A percentile compares a stretch with the other conserved stretches of the same genome.
These are phyloP conservation scores for Egretta garzetta DNA, from an alignment of 2,113 vertebrate genomes.

Conservation along the genomic window DNA sequence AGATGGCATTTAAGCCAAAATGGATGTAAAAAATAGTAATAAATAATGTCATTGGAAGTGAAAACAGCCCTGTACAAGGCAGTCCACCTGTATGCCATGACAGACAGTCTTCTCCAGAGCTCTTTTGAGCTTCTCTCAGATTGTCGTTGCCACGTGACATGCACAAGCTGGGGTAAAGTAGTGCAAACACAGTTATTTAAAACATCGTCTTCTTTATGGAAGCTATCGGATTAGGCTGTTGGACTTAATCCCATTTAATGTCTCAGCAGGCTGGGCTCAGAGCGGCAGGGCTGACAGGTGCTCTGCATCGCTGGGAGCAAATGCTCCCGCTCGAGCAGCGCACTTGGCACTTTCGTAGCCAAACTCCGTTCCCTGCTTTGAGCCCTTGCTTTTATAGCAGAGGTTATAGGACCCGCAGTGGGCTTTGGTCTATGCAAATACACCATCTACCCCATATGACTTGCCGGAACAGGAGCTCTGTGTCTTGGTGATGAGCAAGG, in stretches of 20 bases:
- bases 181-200: slow-evolving; percentile 12
- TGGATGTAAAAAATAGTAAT: neutral
- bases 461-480: neutral
- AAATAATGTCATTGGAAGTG: neutral
- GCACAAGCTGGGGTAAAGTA: slow-evolving; percentile 13
- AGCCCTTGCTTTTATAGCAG: neutral
- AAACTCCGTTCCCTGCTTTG: accelerated
- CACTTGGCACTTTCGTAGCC: accelerated
- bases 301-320: neutral
- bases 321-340: accelerated
- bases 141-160: neutral
- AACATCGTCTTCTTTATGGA: neutral
- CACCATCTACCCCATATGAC: too few species aligned
- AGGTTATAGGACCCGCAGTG: neutral
- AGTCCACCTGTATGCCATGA: neutral
- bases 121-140: neutral
- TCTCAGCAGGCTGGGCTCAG: neutral
- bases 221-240: slow-evolving; percentile 15
- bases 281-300: neutral
- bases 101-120: neutral
- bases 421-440: neutral
- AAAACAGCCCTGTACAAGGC: neutral
- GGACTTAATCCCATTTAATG: slow-evolving; percentile 34
- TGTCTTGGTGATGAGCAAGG: neutral
- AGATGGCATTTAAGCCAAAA: neutral